Conservation (phyloP, 2,888 invertebrate species). For the Ormyrus rosae region DNA sequence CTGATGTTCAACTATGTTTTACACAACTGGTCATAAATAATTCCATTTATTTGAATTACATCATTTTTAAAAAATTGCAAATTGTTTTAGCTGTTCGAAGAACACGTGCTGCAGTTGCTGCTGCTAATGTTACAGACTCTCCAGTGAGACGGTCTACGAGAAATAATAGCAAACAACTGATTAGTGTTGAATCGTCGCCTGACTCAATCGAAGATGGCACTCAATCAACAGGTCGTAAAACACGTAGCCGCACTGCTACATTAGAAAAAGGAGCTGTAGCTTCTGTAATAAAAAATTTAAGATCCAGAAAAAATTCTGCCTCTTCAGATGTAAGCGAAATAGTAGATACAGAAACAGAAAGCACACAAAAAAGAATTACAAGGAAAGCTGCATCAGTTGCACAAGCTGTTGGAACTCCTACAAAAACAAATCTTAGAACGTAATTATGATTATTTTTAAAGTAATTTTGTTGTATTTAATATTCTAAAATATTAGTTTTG, state of each 20-base stretch:
- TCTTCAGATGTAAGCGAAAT: conserved; percentile 52
- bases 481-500: not conserved
- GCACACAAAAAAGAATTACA: conserved; percentile 41
- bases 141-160: conserved; percentile 45
- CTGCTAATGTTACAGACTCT: conserved; percentile 42
- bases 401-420: conserved; percentile 43
- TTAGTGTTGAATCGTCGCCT: conserved; percentile 46
- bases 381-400: conserved; percentile 27
- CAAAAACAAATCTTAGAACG: conserved; percentile 47
- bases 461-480: conserved; percentile 9
- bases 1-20: not conserved
- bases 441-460: conserved; percentile 41
- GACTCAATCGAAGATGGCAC: conserved; percentile 45
- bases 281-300: conserved; percentile 28
- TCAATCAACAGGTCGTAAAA: conserved; percentile 22
- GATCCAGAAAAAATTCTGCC: conserved; percentile 54
- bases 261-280: conserved; percentile 43
- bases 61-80: not conserved
- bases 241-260: conserved; percentile 48
- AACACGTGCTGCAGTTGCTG: conserved; percentile 35
- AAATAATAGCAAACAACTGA: conserved; percentile 37
- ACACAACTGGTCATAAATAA: not conserved
- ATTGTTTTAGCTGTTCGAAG: conserved; percentile 36
- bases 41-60: not conserved
- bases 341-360: conserved; percentile 40